Evolutionary conservation across 2,113 vertebrate genomes (phyloP).

Genomic region (Gopherus evgoodei): DNA sequence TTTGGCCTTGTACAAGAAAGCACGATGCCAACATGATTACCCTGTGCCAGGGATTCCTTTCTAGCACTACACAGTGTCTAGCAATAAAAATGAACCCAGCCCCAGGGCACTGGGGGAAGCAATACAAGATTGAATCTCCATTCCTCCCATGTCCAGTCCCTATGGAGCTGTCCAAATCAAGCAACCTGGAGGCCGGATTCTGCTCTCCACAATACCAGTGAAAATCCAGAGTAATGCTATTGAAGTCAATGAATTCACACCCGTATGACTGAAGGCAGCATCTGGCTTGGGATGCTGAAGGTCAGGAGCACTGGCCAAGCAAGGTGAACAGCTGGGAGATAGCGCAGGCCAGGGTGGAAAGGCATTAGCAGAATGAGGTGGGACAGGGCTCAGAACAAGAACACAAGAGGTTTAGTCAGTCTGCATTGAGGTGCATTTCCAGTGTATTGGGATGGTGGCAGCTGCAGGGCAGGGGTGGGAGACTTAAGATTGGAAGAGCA

Average conservation of each 20-base stretch:
- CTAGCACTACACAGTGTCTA: background rate
- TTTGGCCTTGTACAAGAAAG: background rate
- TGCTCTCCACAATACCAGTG: background rate
- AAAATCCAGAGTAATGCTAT: background rate
- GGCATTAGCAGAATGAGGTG: background rate
- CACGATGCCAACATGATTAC: background rate
- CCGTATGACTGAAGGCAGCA: background rate
- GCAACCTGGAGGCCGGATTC: background rate
- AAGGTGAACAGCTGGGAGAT: background rate
- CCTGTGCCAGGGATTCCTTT: background rate
- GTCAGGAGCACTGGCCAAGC: background rate
- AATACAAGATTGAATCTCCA: background rate
- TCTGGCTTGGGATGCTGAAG: background rate
- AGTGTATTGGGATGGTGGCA: too few species aligned
- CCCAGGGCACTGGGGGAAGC: background rate
- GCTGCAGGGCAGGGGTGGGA: too few species aligned
- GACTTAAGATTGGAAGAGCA: background rate
- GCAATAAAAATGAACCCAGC: background rate
- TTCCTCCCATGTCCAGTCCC: background rate
- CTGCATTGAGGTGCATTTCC: background rate
- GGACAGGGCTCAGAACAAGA: background rate
- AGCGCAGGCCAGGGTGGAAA: background rate
- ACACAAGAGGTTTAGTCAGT: background rate
- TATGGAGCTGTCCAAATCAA: background rate
- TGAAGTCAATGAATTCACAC: background rate